phyloP scores from a whole-genome alignment of 2,888 invertebrate species.

The Phoenoteleia sp. region DNA sequence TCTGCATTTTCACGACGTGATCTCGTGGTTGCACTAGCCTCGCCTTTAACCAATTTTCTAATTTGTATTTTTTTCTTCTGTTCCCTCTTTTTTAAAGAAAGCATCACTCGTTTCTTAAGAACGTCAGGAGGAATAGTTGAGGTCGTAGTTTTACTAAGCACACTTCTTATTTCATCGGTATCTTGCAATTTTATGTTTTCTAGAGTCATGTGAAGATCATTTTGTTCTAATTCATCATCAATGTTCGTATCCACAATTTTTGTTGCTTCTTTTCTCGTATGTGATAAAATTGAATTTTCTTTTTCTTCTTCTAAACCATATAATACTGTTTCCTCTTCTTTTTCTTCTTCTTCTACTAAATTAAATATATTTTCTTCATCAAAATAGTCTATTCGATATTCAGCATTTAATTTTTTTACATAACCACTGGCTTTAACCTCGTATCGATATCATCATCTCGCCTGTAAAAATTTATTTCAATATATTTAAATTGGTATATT shows the following conservation, averaged over 20 bases:
- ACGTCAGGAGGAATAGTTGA: constrained; percentile 95
- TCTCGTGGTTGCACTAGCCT: constrained; percentile 95
- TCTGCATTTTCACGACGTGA: constrained; percentile 93
- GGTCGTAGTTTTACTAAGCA: constrained; percentile 89
- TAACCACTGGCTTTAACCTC: constrained; percentile 96
- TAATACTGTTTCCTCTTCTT: constrained; percentile 54
- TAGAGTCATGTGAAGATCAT: constrained; percentile 67
- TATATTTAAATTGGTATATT: not conserved
- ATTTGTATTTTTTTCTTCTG: constrained; percentile 89
- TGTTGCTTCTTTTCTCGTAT: constrained; percentile 2
- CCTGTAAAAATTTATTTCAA: too few relatives aligned
- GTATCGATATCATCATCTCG: constrained; percentile 94
- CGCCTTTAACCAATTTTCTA: constrained; percentile 94
- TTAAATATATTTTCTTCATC: too few relatives aligned
- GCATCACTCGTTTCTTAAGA: constrained; percentile 92
- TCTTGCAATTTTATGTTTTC: constrained; percentile 14
- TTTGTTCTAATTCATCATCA: constrained; percentile 45
- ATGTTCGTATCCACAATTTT: not conserved
- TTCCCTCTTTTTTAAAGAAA: constrained; percentile 89
- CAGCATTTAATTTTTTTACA: constrained; percentile 91
- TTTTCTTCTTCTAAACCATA: too few relatives aligned
- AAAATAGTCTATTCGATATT: constrained; percentile 82
- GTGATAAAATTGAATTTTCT: too few relatives aligned
- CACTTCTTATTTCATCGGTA: constrained; percentile 80
- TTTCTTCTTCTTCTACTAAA: constrained; percentile 25